Percentiles rank a stretch among this genome's conserved stretches.
These are phyloP conservation scores for Callopanchax toddi DNA, from an alignment of 2,113 vertebrate genomes.

Conservation along the genomic window DNA sequence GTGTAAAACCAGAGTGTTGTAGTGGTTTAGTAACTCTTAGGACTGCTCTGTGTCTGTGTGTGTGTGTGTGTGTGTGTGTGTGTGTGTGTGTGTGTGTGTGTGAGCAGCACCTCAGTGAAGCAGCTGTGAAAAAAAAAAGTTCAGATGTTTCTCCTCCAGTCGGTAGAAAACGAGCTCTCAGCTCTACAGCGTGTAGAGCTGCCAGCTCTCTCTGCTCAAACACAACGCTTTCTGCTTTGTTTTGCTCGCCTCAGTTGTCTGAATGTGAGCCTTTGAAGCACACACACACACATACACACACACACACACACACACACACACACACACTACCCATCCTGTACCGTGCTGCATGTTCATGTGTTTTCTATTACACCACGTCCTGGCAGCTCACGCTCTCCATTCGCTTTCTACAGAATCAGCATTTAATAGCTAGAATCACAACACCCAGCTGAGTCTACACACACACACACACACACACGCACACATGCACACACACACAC, in stretches of 20 bases:
- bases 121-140: too few species aligned
- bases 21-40: too few species aligned
- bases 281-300: conserved; percentile 28
- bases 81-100: too few species aligned
- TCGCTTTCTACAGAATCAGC: conserved; percentile 60
- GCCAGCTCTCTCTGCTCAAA: conserved; percentile 46
- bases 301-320: too few species aligned
- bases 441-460: too few species aligned
- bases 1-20: too few species aligned
- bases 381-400: conserved; percentile 37
- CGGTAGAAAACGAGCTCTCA: conserved; percentile 36
- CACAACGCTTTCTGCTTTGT: conserved; percentile 42
- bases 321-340: conserved; percentile 9
- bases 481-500: background rate
- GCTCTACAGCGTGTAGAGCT: conserved; percentile 31
- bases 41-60: too few species aligned
- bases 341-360: conserved; percentile 51
- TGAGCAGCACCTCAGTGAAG: too few species aligned
- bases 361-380: conserved; percentile 65
- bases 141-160: conserved; percentile 2
- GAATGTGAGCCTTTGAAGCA: conserved; percentile 43
- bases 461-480: background rate
- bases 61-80: too few species aligned
- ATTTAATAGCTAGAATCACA: conserved; percentile 46
- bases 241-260: conserved; percentile 51